Percentiles rank a stretch among this genome's conserved stretches.
phyloP scores from a whole-genome alignment of 2,888 invertebrate species.

The Netelia fuscicornis region DNA sequence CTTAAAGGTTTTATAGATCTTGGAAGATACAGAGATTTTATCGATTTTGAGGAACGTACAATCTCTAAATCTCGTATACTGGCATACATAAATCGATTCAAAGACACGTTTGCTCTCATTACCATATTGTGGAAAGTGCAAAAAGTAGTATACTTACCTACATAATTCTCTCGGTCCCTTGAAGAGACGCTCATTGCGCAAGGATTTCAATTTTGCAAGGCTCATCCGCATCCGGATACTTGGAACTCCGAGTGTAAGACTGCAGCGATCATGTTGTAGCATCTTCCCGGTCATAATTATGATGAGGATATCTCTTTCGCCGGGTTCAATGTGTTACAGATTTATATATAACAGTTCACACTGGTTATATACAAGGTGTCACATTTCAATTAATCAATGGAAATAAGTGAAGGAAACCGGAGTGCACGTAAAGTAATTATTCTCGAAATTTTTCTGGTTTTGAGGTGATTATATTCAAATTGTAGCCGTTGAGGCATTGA shows the following conservation, averaged over 20 bases:
- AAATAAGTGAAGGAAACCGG: too few species aligned
- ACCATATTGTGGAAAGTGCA: constrained; percentile 15
- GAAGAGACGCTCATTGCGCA: constrained; percentile 51
- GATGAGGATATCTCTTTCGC: constrained; percentile 10
- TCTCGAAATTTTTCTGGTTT: too few species aligned
- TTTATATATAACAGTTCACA: not conserved
- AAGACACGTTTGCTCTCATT: constrained; percentile 9
- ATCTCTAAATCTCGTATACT: not conserved
- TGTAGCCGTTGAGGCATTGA: too few species aligned
- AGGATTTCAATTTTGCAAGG: constrained; percentile 70
- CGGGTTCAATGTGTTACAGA: constrained; percentile 17
- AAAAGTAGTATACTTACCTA: not conserved
- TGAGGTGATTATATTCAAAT: too few species aligned
- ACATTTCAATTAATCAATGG: too few species aligned
- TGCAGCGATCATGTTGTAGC: not conserved
- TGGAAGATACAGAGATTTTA: too few species aligned
- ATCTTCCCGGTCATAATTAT: constrained; percentile 5
- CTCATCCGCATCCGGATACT: constrained; percentile 70
- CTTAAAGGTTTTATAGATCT: too few species aligned
- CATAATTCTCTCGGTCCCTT: not conserved
- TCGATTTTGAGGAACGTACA: not conserved
- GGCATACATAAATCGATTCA: constrained; percentile 41
- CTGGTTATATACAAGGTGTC: too few species aligned
- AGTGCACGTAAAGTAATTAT: too few species aligned
- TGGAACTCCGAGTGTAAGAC: not conserved